phyloP scores from a whole-genome alignment of 2,797 vertebrate species.

The Hybognathus amarus region DNA sequence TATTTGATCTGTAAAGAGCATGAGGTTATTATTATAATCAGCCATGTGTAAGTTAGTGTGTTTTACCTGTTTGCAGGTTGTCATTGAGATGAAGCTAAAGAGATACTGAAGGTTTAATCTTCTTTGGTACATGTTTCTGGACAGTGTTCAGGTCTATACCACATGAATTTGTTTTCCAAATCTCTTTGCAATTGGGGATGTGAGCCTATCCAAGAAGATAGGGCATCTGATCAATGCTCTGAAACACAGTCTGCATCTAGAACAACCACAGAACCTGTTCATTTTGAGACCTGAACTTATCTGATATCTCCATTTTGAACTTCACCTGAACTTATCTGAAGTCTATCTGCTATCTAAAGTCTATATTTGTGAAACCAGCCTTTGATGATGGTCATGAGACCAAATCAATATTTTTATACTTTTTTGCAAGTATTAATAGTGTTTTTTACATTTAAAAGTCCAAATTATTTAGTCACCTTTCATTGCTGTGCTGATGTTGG shows the following conservation, averaged over 20 bases:
- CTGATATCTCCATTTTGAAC: no score
- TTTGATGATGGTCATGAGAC: no score
- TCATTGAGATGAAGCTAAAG: neutral
- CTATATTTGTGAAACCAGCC: no score
- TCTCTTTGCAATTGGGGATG: neutral
- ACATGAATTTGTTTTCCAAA: neutral
- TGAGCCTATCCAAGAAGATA: neutral
- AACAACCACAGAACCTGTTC: neutral
- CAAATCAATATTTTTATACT: no score
- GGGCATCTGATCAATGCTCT: neutral
- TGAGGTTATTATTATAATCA: neutral
- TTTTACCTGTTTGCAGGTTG: neutral
- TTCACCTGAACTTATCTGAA: no score
- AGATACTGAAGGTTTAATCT: neutral
- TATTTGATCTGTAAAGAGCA: neutral
- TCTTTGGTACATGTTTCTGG: neutral
- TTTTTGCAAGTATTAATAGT: no score
- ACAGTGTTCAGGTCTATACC: neutral
- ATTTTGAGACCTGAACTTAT: neutral
- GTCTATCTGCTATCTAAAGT: no score
- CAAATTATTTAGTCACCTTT: no score
- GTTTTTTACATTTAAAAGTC: no score
- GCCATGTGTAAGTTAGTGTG: neutral
- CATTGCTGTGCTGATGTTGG: no score
- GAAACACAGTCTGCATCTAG: neutral